These are phyloP conservation scores for Centropus unirufus DNA, from an alignment of 2,113 vertebrate genomes.

Conservation along the genomic window DNA sequence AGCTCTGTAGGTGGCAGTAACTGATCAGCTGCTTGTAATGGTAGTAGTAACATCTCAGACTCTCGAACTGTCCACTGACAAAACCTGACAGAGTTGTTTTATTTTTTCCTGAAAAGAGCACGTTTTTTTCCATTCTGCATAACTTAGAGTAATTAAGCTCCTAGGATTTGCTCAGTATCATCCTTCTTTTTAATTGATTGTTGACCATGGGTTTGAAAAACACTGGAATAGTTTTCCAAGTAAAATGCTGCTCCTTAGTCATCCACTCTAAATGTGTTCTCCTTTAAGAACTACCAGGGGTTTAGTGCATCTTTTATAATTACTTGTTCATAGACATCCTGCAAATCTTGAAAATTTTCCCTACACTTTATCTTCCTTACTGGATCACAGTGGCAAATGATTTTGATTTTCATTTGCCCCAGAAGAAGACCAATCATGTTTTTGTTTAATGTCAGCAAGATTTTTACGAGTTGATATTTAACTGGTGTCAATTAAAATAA, in stretches of 20 bases:
- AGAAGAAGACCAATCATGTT: not conserved
- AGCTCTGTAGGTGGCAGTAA: conserved; percentile 43
- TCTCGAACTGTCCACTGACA: not conserved
- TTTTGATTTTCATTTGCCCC: not conserved
- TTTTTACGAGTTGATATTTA: not conserved
- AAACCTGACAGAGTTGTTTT: not conserved
- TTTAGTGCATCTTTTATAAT: not conserved
- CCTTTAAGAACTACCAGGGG: not conserved
- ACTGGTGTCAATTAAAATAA: conserved; percentile 1
- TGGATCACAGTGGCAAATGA: not conserved
- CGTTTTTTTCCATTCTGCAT: not conserved
- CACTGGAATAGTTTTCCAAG: not conserved
- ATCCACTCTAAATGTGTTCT: not conserved
- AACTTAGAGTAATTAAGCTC: not conserved
- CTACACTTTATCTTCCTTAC: not conserved
- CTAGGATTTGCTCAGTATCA: not conserved
- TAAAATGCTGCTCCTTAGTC: not conserved
- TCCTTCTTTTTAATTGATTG: not conserved
- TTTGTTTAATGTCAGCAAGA: conserved; percentile 16
- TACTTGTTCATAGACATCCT: not conserved
- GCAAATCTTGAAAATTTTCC: not conserved
- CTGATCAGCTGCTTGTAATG: not conserved
- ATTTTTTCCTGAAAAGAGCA: not conserved
- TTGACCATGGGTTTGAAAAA: not conserved
- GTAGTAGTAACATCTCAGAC: not conserved